Evolutionary conservation across 1,140 invertebrate genomes (phyloP).

Genomic region (Sweltsa coloradensis): DNA sequence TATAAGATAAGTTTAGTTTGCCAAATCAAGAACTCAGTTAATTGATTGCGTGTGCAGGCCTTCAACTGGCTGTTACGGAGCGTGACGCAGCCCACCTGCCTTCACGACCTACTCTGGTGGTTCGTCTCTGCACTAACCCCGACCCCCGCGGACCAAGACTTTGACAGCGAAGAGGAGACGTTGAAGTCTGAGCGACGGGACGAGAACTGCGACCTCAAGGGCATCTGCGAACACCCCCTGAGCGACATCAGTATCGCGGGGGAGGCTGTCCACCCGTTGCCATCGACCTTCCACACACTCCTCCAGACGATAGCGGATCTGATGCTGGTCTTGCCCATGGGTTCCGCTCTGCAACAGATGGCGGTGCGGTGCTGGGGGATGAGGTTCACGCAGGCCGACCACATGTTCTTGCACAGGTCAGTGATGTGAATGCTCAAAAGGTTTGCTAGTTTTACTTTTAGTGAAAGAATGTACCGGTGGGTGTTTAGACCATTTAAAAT

Average conservation of each 20-base stretch:
- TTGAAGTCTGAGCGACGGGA: slow-evolving; percentile 37
- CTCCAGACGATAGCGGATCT: slow-evolving; percentile 86
- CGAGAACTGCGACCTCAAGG: slow-evolving; percentile 39
- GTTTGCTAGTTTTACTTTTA: too few species aligned
- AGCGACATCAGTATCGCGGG: slow-evolving; percentile 69
- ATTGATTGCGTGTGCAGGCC: slow-evolving; percentile 39
- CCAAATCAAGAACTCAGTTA: neutral
- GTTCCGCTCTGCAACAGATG: slow-evolving; percentile 79
- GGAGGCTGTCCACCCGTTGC: slow-evolving; percentile 63
- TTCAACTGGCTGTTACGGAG: slow-evolving; percentile 89
- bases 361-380: slow-evolving; percentile 90
- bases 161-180: slow-evolving; percentile 26
- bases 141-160: slow-evolving; percentile 23
- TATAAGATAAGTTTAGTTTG: neutral
- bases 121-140: slow-evolving; percentile 63
- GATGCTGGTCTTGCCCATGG: slow-evolving; percentile 78
- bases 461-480: too few species aligned
- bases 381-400: slow-evolving; percentile 75
- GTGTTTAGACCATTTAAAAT: too few species aligned
- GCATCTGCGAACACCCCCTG: slow-evolving; percentile 67
- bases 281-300: slow-evolving; percentile 73
- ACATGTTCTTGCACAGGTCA: slow-evolving; percentile 86
- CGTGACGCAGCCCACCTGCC: slow-evolving; percentile 77
- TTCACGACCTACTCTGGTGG: slow-evolving; percentile 94
- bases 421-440: too few species aligned